phyloP scores from a whole-genome alignment of 2,888 invertebrate species.

The Agrochola litura region DNA sequence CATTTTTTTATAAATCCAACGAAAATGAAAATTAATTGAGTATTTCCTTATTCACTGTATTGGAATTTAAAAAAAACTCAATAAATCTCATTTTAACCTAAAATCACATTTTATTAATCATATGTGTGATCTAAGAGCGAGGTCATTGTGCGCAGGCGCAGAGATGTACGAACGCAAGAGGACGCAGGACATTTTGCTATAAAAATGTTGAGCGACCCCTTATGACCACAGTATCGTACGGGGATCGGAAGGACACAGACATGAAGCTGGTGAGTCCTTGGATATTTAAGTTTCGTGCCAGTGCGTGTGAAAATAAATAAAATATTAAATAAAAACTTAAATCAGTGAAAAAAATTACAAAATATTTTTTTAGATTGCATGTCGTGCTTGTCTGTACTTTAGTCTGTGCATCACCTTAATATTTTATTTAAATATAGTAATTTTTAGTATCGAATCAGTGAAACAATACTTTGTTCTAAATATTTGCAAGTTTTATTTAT shows the following conservation, averaged over 20 bases:
- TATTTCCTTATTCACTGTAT: constrained; percentile 16
- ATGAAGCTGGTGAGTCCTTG: constrained; percentile 90
- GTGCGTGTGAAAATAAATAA: constrained; percentile 62
- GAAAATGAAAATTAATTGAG: constrained; percentile 14
- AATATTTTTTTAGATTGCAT: not conserved
- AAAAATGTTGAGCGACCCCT: constrained; percentile 84
- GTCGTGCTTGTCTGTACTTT: constrained; percentile 15
- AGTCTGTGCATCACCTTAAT: not conserved
- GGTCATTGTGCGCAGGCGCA: constrained; percentile 84
- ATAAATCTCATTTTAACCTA: constrained; percentile 61
- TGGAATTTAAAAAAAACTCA: constrained; percentile 24
- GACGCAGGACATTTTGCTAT: constrained; percentile 85
- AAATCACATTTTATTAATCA: constrained; percentile 67
- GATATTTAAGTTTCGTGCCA: constrained; percentile 67
- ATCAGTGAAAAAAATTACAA: constrained; percentile 27
- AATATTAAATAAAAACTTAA: constrained; percentile 22
- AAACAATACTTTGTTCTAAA: not conserved
- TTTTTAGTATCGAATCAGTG: constrained; percentile 2
- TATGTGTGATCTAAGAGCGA: constrained; percentile 76
- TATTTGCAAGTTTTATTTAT: not conserved
- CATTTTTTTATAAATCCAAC: not conserved
- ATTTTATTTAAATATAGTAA: not conserved
- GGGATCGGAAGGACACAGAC: constrained; percentile 85
- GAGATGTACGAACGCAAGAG: constrained; percentile 78
- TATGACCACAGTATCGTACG: constrained; percentile 83